Evolutionary conservation across 2,888 invertebrate species (phyloP).

Genomic region (Nomada hirtipes): DNA sequence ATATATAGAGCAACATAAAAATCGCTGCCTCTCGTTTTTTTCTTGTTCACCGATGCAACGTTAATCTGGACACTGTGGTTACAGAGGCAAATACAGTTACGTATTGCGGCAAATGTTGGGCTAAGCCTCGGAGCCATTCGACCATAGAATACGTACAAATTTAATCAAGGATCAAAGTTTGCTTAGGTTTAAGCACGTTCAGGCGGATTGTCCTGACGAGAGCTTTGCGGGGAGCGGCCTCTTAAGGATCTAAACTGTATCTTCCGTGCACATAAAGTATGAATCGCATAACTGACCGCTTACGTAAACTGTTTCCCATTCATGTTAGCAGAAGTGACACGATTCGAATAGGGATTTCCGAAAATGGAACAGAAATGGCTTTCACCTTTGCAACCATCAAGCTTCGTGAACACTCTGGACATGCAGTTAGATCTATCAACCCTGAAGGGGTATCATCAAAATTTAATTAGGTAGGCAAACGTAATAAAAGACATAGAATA

Average conservation of each 20-base stretch:
- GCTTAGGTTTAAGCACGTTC: slow-evolving; percentile 50
- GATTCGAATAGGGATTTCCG: not conserved
- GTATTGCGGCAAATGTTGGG: slow-evolving; percentile 40
- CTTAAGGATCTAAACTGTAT: slow-evolving; percentile 37
- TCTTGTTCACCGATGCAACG: not conserved
- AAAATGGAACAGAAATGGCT: slow-evolving; percentile 1
- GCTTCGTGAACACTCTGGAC: not conserved
- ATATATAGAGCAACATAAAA: too few species aligned
- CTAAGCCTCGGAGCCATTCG: slow-evolving; percentile 7
- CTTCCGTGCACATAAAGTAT: slow-evolving; percentile 24
- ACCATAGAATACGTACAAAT: slow-evolving; percentile 46
- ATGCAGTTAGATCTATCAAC: too few species aligned
- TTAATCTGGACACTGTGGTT: slow-evolving; percentile 15
- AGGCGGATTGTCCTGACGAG: slow-evolving; percentile 18
- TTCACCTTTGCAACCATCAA: not conserved
- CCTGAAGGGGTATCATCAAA: too few species aligned
- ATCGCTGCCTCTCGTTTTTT: too few species aligned
- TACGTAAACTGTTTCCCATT: slow-evolving; percentile 23
- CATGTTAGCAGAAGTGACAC: not conserved
- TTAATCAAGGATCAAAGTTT: slow-evolving; percentile 58
- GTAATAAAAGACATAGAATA: too few species aligned
- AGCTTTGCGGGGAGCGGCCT: slow-evolving; percentile 25
- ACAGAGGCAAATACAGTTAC: slow-evolving; percentile 43
- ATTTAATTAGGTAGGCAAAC: too few species aligned
- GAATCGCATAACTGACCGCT: slow-evolving; percentile 40